phyloP scores from a whole-genome alignment of 2,113 vertebrate genomes.

The Melanerpes aurifrons region DNA sequence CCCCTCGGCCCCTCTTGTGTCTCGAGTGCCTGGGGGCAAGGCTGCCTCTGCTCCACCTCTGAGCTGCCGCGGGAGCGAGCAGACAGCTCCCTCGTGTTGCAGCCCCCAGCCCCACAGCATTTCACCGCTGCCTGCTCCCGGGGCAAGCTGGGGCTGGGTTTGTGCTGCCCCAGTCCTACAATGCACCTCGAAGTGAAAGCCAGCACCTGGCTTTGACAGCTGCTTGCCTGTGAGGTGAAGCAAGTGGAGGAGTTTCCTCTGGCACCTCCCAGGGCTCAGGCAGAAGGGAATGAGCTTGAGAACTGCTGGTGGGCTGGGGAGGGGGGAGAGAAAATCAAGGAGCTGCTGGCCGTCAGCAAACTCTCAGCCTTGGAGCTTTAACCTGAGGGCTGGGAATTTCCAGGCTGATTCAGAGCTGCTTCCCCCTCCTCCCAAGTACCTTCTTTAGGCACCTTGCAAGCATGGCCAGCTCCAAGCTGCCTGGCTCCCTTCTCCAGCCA shows the following conservation, averaged over 20 bases:
- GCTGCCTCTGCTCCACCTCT: background rate
- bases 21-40: background rate
- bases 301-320: background rate
- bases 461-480: background rate
- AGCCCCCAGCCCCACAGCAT: rapidly evolving
- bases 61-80: background rate
- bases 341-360: background rate
- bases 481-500: background rate
- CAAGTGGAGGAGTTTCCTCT: background rate
- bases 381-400: background rate
- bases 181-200: rapidly evolving
- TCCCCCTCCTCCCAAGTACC: background rate
- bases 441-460: background rate
- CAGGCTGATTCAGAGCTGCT: background rate
- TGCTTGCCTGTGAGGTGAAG: rapidly evolving
- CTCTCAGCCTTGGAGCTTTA: background rate
- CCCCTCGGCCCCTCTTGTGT: background rate
- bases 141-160: background rate
- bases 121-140: background rate
- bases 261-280: background rate
- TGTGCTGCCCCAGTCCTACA: rapidly evolving
- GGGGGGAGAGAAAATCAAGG: background rate
- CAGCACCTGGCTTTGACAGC: background rate
- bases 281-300: background rate
- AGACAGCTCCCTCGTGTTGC: background rate